Evolutionary conservation across 1,140 invertebrate species (phyloP), one percentile per base, ranked within the genome.

Genomic region (Leptinotarsa defecta): DNA sequence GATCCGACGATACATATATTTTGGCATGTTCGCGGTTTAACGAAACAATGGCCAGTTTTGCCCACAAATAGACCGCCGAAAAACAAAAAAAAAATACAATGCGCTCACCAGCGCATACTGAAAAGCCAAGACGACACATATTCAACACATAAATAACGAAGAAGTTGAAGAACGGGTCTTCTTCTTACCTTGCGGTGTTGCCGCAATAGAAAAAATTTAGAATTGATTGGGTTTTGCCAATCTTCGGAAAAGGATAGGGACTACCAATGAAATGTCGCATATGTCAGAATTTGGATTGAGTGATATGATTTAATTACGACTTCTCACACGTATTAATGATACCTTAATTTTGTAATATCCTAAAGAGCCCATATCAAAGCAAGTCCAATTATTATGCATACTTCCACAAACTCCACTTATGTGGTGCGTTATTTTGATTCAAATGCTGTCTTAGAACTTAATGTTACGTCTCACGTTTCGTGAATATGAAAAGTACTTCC

Each of bases 111-210:
- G 2, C 52, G 17, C 52, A 57, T 57, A 57, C 13, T 57, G 52
- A 57, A 57, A 57, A 57, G 52, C 52, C 52, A 57, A n/a, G 52
- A 57, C 52, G n/a, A 57, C 52, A 57, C 52, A 57, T 19, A 57
- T 15, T 57, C 6, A 15, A 57, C 15, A 57, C 52, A 57, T 57
- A 57, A 57, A 57, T 57, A 17, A 57, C n/a, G 52, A 57, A n/a
- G 52, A 57, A 57, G 52, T 57, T 57, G 52, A 57, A 57, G 52
- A 57, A 57, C 52, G 52, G 3, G 52, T 57, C 52, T 57, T 19
- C 13, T n/a, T 57, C 52, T 15, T 13, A n/a, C 52, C 15, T 17
- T 5, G 52, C 52, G 17, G 52, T 19, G 52, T 57, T 57, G 52
- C 52, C 52, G 3, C 52, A 57, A 57, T 57, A 57, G 52, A 57